Base-by-base conservation (phyloP, 1,140 invertebrate genomes). In the Metaphire vulgaris region DNA sequence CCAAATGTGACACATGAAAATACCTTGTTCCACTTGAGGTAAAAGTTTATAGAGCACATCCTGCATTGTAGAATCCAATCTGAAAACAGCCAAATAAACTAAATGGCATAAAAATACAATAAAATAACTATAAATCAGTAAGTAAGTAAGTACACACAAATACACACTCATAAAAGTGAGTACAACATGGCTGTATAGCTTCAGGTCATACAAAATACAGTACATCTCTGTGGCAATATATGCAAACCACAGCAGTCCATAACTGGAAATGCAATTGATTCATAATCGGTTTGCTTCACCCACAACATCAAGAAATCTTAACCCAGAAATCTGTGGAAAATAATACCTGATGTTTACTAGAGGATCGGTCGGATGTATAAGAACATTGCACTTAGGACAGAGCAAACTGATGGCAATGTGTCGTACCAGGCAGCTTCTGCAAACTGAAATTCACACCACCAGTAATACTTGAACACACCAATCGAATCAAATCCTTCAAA, bases 331-430 rank as follows among this genome's bases (percentile, higher is more conserved):
- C n/a, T n/a, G n/a, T n/a, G n/a, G n/a, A n/a, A n/a, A n/a, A n/a
- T 64, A 75, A 70, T 76, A 82, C 81, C 80, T 80, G 41, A 81
- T 79, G 69, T 81, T 78, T 41, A 80, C 77, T 56, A 85, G 81
- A 12, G 86, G 86, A 79, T 87, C 84, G 33, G 84, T 86, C 70
- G 87, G 86, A 79, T 87, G 87, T 67, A 87, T 85, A 15, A 85
- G 64, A 26, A 81, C 78, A 29, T 84, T 79, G 80, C 86, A 87
- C 31, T 81, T 83, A 12, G 86, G 86, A 79, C 86, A 87, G 30
- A 80, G 72, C 1, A 84, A 70, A 75, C 75, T 80, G 66, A 79
- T 79, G 68, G 86, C 82, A 69, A 86, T 81, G 80, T 87, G 82
- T 67, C 82, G 85, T n/a, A 87, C 81, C 29, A 87, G 79, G 74